phyloP scores from a whole-genome alignment of 2,113 vertebrate species.

The Dasyurus viverrinus region DNA sequence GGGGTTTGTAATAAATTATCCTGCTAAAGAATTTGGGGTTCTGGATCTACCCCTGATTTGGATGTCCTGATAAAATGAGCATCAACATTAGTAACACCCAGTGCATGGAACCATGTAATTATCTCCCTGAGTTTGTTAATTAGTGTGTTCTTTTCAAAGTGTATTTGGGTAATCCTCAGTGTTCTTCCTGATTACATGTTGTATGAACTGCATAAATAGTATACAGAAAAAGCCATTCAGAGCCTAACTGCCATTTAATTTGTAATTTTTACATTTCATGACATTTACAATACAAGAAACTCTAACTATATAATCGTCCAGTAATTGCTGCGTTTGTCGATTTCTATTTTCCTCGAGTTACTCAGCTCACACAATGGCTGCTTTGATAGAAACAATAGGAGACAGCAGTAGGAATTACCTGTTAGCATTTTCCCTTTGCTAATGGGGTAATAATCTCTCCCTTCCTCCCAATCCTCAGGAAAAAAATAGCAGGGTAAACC shows the following conservation, averaged over 20 bases:
- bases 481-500: background rate
- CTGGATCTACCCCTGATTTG: background rate
- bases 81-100: constrained; percentile 58
- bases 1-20: background rate
- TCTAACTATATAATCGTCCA: constrained; percentile 58
- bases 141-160: constrained; percentile 73
- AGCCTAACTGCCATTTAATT: constrained; percentile 78
- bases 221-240: constrained; percentile 63
- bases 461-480: background rate
- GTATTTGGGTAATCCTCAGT: constrained; percentile 75
- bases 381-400: background rate
- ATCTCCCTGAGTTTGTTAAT: constrained; percentile 75
- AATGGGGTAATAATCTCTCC: background rate
- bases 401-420: background rate
- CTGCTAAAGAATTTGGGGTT: background rate
- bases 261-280: constrained; percentile 70
- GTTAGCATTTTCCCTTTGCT: constrained; percentile 12
- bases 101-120: constrained; percentile 68
- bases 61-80: constrained; percentile 58
- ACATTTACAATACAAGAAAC: constrained; percentile 72
- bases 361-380: background rate
- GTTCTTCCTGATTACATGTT: constrained; percentile 75
- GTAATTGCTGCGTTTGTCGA: constrained; percentile 55
- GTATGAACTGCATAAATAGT: constrained; percentile 59
- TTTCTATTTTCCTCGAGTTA: constrained; percentile 23